These are phyloP conservation scores for Drosophila paulistorum DNA, from an alignment of 1,140 invertebrate species.

Conservation along the genomic window DNA sequence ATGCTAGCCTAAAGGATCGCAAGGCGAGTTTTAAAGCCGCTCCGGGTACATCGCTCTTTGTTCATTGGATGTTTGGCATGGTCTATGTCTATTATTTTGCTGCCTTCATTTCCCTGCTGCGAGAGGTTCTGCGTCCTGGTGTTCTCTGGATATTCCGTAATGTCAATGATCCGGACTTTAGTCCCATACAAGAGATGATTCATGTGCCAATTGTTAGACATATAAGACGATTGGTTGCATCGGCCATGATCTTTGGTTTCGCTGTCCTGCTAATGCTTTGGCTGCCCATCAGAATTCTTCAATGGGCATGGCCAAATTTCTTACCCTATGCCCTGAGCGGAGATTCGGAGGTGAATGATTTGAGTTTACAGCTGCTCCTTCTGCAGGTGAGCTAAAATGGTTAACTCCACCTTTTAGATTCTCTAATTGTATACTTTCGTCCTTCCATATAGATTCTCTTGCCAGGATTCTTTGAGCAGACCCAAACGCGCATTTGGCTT, in stretches of 20 bases:
- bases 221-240: slow-evolving; percentile 94
- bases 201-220: slow-evolving; percentile 97
- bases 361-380: slow-evolving; percentile 96
- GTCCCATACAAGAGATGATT: slow-evolving; percentile 99
- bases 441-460: slow-evolving; percentile 90
- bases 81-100: slow-evolving; percentile 99
- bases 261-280: slow-evolving; percentile 98
- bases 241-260: slow-evolving; percentile 97
- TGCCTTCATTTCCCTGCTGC: slow-evolving; percentile 92
- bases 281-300: slow-evolving; percentile 95
- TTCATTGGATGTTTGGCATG: slow-evolving; percentile 99
- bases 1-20: slow-evolving; percentile 94
- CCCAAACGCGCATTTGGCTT: slow-evolving; percentile 96
- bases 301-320: slow-evolving; percentile 92
- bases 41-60: slow-evolving; percentile 98
- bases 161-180: slow-evolving; percentile 99
- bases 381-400: slow-evolving; percentile 88
- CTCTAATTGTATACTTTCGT: neutral
- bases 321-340: slow-evolving; percentile 96
- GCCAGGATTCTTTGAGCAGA: slow-evolving; percentile 97
- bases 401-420: too few species aligned
- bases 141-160: slow-evolving; percentile 98
- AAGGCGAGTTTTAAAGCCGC: slow-evolving; percentile 93
- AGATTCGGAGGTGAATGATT: slow-evolving; percentile 93
- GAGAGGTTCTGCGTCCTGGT: slow-evolving; percentile 97